A percentile compares a stretch with the other conserved stretches of the same genome.
These are phyloP conservation scores for Cirrhinus mrigala DNA, from an alignment of 2,797 vertebrate species.

Conservation along the genomic window DNA sequence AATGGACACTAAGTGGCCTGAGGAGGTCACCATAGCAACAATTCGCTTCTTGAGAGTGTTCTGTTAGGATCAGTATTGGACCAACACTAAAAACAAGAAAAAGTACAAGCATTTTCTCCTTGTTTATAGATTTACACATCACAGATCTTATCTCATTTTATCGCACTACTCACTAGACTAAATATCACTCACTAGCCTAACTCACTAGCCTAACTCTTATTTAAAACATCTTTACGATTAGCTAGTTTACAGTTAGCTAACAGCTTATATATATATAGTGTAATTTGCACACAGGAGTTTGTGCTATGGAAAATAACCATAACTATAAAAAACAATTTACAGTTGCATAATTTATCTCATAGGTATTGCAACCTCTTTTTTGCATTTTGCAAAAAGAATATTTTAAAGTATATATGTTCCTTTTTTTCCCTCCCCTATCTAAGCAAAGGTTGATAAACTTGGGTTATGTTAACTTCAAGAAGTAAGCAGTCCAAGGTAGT, in stretches of 20 bases:
- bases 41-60: neutral
- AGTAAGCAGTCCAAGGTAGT: neutral
- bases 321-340: neutral
- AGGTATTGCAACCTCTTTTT: neutral
- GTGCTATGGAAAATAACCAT: neutral
- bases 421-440: neutral
- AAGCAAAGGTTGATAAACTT: constrained; percentile 12
- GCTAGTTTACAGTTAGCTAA: neutral
- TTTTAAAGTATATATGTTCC: neutral
- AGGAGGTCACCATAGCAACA: neutral
- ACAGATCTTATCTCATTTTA: neutral
- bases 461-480: constrained; percentile 31
- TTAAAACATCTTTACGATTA: neutral
- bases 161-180: neutral
- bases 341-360: neutral
- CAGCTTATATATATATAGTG: too few species aligned
- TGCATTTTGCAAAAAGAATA: neutral
- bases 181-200: neutral
- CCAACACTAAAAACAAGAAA: neutral
- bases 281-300: neutral
- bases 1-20: neutral
- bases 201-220: neutral
- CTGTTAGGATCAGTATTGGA: neutral
- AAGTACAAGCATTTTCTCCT: neutral
- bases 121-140: neutral